Evolutionary conservation across 2,113 vertebrate species (phyloP).

Genomic region (Thalassarche chlororhynchos): DNA sequence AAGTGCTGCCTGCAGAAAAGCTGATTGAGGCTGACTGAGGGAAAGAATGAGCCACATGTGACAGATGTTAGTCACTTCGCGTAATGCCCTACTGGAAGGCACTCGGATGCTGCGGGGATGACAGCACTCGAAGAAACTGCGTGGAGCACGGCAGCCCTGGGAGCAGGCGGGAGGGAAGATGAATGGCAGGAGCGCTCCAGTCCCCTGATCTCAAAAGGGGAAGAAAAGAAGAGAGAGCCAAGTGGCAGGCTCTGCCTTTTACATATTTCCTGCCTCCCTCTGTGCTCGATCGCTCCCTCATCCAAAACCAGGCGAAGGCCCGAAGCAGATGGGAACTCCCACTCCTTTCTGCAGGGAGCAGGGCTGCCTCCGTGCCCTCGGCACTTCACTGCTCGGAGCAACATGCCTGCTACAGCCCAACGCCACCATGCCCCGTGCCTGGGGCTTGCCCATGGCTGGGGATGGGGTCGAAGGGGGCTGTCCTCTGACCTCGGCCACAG

Average conservation of each 20-base stretch:
- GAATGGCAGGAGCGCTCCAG: background rate
- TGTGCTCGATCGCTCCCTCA: fast-evolving
- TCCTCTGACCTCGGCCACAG: background rate
- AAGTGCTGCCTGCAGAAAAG: constrained; percentile 46
- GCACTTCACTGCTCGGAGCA: background rate
- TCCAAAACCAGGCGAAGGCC: background rate
- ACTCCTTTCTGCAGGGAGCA: background rate
- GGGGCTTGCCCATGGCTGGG: fast-evolving
- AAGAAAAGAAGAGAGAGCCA: background rate
- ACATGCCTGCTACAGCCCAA: background rate
- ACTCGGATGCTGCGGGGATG: constrained; percentile 17
- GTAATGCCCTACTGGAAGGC: constrained; percentile 47
- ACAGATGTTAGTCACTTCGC: constrained; percentile 41
- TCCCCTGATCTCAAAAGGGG: background rate
- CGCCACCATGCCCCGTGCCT: fast-evolving
- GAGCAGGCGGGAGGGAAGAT: background rate
- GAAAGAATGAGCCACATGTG: constrained; percentile 56
- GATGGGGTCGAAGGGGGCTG: fast-evolving
- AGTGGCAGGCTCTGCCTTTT: background rate
- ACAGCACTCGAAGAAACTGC: constrained; percentile 23
- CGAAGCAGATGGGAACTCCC: background rate
- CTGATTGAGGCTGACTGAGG: constrained; percentile 65
- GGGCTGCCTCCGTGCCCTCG: fast-evolving
- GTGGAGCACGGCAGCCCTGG: background rate
- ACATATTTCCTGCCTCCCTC: background rate